A percentile compares a stretch with the other conserved stretches of the same genome.
These are phyloP conservation scores for Mamestra brassicae DNA, from an alignment of 2,888 invertebrate species.

Conservation along the genomic window DNA sequence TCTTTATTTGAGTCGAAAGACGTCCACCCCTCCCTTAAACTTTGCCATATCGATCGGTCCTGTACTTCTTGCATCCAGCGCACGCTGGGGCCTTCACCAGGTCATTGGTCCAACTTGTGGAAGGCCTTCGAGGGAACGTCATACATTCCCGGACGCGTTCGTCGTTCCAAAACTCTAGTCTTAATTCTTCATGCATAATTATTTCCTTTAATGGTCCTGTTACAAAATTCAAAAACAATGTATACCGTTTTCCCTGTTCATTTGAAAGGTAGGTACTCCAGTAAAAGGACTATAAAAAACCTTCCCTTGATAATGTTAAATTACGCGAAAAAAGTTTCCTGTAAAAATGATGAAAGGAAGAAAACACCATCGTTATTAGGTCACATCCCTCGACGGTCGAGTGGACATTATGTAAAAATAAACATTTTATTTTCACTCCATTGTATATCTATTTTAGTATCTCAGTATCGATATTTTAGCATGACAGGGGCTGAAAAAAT, in stretches of 20 bases:
- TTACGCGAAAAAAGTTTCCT: slow-evolving; percentile 39
- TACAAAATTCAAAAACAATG: background rate
- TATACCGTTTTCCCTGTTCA: background rate
- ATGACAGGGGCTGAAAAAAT: background rate
- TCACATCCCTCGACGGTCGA: slow-evolving; percentile 56
- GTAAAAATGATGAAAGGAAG: slow-evolving; percentile 36
- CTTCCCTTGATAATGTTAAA: slow-evolving; percentile 39
- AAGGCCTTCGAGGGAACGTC: background rate
- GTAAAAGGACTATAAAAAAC: slow-evolving; percentile 13
- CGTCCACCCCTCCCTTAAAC: too few species aligned
- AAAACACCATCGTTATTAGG: slow-evolving; percentile 46
- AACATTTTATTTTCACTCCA: slow-evolving; percentile 49
- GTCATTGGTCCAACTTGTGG: background rate
- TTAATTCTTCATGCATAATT: background rate
- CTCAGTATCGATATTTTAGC: slow-evolving; percentile 2
- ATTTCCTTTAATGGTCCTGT: background rate
- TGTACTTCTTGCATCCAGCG: background rate
- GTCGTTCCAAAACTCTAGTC: background rate
- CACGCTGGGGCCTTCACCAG: slow-evolving; percentile 1
- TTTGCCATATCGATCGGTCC: background rate
- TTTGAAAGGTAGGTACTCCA: background rate
- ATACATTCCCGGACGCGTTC: background rate
- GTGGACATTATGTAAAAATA: slow-evolving; percentile 56
- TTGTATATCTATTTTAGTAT: slow-evolving; percentile 44
- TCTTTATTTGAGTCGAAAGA: background rate